These are phyloP conservation scores for Catostylus mosaicus DNA, from an alignment of 30 jellyfish, hydroid and myxozoan genomes.

Conservation along the genomic window DNA sequence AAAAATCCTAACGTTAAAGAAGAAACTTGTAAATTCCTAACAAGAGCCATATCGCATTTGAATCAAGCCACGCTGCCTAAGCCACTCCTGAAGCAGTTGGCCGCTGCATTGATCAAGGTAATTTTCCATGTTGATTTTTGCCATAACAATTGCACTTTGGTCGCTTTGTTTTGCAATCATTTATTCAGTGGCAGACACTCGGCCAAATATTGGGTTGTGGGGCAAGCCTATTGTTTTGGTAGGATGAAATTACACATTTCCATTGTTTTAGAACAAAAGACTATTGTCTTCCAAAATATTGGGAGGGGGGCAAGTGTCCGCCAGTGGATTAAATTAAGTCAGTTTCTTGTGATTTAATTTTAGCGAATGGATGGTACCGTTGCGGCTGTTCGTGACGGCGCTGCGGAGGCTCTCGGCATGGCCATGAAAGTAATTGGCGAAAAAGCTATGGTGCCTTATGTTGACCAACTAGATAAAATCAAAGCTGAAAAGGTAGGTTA, in stretches of 20 bases:
- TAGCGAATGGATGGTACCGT: conserved; percentile 96
- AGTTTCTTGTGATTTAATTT: too few relatives aligned
- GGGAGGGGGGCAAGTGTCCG: too few relatives aligned
- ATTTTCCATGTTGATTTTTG: too few relatives aligned
- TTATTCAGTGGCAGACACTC: too few relatives aligned
- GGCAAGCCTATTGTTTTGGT: too few relatives aligned
- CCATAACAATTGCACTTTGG: too few relatives aligned
- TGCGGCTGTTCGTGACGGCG: conserved; percentile 94
- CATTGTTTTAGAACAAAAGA: too few relatives aligned
- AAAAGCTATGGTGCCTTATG: conserved; percentile 73
- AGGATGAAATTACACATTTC: too few relatives aligned
- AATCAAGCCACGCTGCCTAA: conserved; percentile 81
- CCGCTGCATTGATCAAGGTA: conserved; percentile 83
- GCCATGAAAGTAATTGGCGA: conserved; percentile 95
- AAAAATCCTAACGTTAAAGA: conserved; percentile 95
- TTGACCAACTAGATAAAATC: conserved; percentile 84
- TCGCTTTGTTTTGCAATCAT: too few relatives aligned
- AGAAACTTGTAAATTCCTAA: conserved; percentile 86
- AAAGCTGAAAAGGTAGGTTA: conserved; percentile 81
- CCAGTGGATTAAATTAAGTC: too few relatives aligned
- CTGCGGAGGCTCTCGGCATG: conserved; percentile 94
- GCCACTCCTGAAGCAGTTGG: conserved; percentile 73
- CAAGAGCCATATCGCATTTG: conserved; percentile 61
- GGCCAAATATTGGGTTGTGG: too few relatives aligned
- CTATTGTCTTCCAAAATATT: too few relatives aligned